phyloP scores from a whole-genome alignment of 2,113 vertebrate species.

The Bathybates hornii region DNA sequence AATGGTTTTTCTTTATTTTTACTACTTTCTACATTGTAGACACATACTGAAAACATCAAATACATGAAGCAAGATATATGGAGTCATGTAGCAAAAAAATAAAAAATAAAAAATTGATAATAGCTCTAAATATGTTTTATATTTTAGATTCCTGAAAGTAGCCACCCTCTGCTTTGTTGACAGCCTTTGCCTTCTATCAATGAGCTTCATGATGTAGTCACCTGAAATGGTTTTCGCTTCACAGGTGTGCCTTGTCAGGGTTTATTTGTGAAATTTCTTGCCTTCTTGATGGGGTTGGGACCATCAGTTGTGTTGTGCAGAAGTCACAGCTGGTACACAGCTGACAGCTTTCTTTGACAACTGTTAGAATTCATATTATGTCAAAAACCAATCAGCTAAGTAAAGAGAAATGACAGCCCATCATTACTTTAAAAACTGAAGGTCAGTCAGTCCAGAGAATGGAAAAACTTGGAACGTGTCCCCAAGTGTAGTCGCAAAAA shows the following conservation, averaged over 20 bases:
- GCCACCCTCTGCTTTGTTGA: not conserved
- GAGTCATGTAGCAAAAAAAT: not conserved
- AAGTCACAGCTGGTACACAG: not conserved
- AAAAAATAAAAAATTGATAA: not conserved
- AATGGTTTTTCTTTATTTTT: not conserved
- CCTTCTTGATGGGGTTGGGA: not conserved
- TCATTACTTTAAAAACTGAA: not conserved
- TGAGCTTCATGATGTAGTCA: not conserved
- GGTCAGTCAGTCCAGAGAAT: not conserved
- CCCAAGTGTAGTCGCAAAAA: not conserved
- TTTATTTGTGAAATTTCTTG: not conserved
- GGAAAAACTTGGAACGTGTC: not conserved
- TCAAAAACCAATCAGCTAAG: not conserved
- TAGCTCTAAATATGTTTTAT: not conserved
- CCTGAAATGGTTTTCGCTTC: not conserved
- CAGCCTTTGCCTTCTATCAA: not conserved
- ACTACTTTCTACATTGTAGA: not conserved
- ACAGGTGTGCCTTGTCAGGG: not conserved
- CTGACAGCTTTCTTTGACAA: not conserved
- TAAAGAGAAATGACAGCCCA: not conserved
- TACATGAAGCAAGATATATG: not conserved
- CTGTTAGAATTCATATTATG: not conserved
- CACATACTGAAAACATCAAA: not conserved
- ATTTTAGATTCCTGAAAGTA: not conserved
- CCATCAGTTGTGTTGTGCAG: not conserved